These are phyloP conservation scores for Epinotia brunnichana DNA, from an alignment of 2,888 invertebrate species.

Conservation along the genomic window DNA sequence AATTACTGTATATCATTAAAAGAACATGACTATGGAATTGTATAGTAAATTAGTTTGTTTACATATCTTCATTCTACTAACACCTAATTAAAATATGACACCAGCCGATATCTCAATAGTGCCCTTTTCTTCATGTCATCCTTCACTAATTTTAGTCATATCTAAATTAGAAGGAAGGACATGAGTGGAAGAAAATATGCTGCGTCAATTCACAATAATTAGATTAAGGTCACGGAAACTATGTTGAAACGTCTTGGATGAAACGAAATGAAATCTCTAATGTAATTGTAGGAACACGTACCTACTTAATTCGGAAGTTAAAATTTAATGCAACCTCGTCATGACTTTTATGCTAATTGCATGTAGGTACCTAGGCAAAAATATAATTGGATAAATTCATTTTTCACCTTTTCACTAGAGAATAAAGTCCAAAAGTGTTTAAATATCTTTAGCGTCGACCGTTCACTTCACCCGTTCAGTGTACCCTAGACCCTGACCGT, in stretches of 20 bases:
- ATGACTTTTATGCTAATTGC: not conserved
- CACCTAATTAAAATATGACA: not conserved
- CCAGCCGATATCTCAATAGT: too few relatives aligned
- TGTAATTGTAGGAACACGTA: not conserved
- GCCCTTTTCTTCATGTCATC: too few relatives aligned
- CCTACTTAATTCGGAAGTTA: not conserved
- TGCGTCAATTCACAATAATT: not conserved
- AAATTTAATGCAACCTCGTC: not conserved
- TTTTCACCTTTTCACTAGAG: too few relatives aligned
- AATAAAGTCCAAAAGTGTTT: too few relatives aligned
- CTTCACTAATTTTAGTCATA: too few relatives aligned
- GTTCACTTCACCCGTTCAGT: constrained; percentile 2
- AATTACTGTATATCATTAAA: not conserved
- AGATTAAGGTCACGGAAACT: not conserved
- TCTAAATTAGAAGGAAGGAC: too few relatives aligned
- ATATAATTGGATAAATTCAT: too few relatives aligned
- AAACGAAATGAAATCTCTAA: too few relatives aligned
- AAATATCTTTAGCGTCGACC: too few relatives aligned
- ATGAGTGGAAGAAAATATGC: not conserved
- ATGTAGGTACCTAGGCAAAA: too few relatives aligned
- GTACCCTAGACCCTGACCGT: constrained; percentile 18
- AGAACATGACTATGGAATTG: not conserved
- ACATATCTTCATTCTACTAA: too few relatives aligned
- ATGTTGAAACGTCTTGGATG: not conserved
- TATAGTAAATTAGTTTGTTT: not conserved